phyloP scores from a whole-genome alignment of 2,888 invertebrate species.

The Drosophila borborema region DNA sequence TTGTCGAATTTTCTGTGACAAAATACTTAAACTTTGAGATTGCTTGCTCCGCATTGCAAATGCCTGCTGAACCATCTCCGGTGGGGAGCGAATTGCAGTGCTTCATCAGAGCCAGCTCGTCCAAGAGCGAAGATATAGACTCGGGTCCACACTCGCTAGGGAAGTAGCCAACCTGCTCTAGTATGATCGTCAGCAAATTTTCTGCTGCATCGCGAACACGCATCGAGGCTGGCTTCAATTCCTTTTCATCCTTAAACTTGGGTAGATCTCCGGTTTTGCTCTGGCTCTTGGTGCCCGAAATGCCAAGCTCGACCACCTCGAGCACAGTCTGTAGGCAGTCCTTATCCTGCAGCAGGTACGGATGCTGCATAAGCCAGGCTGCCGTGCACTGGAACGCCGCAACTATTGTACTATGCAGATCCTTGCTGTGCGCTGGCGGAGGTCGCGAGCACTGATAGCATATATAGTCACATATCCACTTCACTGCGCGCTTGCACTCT shows the following conservation, averaged over 20 bases:
- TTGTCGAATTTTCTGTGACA: conserved; percentile 94
- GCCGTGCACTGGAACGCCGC: conserved; percentile 96
- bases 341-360: conserved; percentile 94
- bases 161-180: conserved; percentile 95
- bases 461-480: conserved; percentile 99
- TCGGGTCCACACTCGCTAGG: conserved; percentile 94
- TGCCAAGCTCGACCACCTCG: conserved; percentile 98
- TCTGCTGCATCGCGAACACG: conserved; percentile 99
- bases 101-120: conserved; percentile 93
- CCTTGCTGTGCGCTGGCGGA: conserved; percentile 96
- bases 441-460: conserved; percentile 97
- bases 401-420: conserved; percentile 97
- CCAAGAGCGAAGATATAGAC: conserved; percentile 93
- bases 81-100: conserved; percentile 89
- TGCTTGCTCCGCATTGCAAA: conserved; percentile 86
- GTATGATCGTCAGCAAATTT: conserved; percentile 94
- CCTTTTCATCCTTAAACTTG: conserved; percentile 97
- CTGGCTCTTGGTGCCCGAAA: conserved; percentile 96
- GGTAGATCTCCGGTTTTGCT: conserved; percentile 95
- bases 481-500: conserved; percentile 96
- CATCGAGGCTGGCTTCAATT: conserved; percentile 98
- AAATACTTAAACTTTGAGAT: conserved; percentile 93
- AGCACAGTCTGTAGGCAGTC: conserved; percentile 96
- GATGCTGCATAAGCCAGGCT: conserved; percentile 96
- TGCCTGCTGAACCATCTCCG: conserved; percentile 58